These are phyloP conservation scores for Pristionchus exspectatus DNA, from an alignment of 2,888 invertebrate genomes.

Conservation along the genomic window DNA sequence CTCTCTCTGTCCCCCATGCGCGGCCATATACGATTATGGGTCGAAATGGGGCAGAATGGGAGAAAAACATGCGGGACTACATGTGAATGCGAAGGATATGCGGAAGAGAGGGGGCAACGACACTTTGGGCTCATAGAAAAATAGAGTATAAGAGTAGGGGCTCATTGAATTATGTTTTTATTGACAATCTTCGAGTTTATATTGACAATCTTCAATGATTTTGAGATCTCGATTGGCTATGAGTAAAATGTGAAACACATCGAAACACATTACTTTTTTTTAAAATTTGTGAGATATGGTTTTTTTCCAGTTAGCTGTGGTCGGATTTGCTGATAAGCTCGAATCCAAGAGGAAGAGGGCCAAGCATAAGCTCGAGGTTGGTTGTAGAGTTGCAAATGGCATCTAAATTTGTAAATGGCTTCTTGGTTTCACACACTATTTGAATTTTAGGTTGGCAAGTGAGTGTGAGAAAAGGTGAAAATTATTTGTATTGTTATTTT, in stretches of 20 bases:
- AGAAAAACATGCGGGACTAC: background rate
- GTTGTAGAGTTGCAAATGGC: background rate
- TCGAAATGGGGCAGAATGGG: conserved; percentile 27
- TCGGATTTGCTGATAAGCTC: conserved; percentile 78
- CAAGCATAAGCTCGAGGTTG: conserved; percentile 20
- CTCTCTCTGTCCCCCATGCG: background rate
- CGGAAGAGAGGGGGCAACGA: background rate
- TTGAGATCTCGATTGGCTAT: too few relatives aligned
- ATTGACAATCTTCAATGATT: too few relatives aligned
- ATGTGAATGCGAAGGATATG: background rate
- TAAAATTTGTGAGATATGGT: background rate
- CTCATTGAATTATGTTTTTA: too few relatives aligned
- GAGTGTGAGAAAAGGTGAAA: background rate
- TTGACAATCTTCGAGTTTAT: too few relatives aligned
- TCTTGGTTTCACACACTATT: too few relatives aligned
- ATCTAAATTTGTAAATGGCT: too few relatives aligned
- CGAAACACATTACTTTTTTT: too few relatives aligned
- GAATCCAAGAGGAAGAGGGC: conserved; percentile 64
- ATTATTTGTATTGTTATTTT: too few relatives aligned
- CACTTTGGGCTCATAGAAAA: background rate
- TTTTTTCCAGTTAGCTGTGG: conserved; percentile 77
- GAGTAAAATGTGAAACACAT: too few relatives aligned
- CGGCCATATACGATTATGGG: conserved; percentile 11
- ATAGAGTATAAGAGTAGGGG: background rate
- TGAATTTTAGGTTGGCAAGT: too few relatives aligned